Base-by-base conservation (phyloP, 2,113 vertebrate genomes). In the Brachypodius melanocephalos region DNA sequence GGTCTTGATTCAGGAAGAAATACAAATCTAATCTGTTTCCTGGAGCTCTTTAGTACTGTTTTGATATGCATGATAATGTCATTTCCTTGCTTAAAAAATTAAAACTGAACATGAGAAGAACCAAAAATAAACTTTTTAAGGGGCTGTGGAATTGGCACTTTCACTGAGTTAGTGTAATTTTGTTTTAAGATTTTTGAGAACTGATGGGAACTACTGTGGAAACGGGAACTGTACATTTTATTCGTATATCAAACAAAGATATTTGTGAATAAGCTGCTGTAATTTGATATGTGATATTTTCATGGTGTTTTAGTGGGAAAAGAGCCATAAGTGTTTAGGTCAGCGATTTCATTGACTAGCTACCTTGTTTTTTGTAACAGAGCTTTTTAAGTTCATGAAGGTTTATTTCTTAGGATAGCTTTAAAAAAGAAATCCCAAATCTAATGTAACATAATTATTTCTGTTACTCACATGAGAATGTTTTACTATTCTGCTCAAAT, bases 1-100 rank as follows among this genome's bases (percentile, higher is more conserved):
- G n/a, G 22, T 58, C 45, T 85, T 88, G 85, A 61, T 76, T 82
- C 62, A 73, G 90, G 74, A 94, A 91, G 62, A 88, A 93, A 89
- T 93, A 63, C 15, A 82, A 83, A 83, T 72, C 32, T 75, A 66
- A 73, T 95, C 17, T 83, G 40, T 91, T 79, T 90, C 58, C 62
- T 90, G 36, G 85, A 85, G 46, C 74, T 54, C 66, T 95, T 91
- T 10, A 5, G 48, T 87, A 29, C 45, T 95, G 57, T 74, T 69
- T 78, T 75, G 18, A n/a, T 75, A 16, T n/a, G 14, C 51, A 25
- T 57, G 34, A 6, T 65, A 63, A 68, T 82, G 54, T 72, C 20
- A 36, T 76, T 72, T 42, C 52, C 22, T 68, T 28, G 32, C 43
- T 71, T 62, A 43, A 76, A 78, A 86, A 87, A 80, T 43, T 86